Evolutionary conservation across 2,113 vertebrate species (phyloP).

Genomic region (Capreolus pygargus): DNA sequence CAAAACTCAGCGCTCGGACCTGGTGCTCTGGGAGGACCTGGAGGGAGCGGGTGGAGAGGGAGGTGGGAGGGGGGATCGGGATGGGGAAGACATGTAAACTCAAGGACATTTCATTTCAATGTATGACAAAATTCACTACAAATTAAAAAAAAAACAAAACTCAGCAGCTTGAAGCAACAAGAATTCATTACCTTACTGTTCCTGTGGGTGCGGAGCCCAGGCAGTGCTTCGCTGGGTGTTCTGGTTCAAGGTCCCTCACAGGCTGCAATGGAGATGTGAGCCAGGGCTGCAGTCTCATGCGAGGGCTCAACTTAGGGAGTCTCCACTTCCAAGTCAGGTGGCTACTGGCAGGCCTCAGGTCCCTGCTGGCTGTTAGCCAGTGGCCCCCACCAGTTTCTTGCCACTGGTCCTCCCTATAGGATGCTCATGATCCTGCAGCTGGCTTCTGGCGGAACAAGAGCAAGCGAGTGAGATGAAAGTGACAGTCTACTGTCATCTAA

Average conservation of each 20-base stretch:
- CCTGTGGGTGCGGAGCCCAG: neutral
- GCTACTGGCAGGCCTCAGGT: neutral
- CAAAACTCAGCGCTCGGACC: neutral
- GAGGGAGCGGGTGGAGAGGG: no score
- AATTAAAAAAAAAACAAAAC: no score
- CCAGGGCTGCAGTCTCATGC: neutral
- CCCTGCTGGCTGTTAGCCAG: neutral
- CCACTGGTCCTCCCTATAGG: neutral
- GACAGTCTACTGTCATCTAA: neutral
- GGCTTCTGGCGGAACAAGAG: neutral
- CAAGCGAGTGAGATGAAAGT: neutral
- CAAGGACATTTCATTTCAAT: no score
- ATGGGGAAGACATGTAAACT: no score
- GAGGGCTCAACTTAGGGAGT: neutral
- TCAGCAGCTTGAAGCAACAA: neutral
- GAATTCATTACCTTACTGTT: neutral
- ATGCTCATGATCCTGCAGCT: neutral
- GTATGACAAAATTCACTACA: no score
- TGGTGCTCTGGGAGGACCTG: no score
- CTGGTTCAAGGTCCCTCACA: neutral
- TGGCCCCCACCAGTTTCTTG: neutral
- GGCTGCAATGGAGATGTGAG: no score
- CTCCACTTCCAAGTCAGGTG: neutral
- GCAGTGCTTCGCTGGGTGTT: neutral
- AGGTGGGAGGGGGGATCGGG: no score